Base-by-base conservation (phyloP, 2,888 invertebrate genomes). In the Synergus laeviventris region DNA sequence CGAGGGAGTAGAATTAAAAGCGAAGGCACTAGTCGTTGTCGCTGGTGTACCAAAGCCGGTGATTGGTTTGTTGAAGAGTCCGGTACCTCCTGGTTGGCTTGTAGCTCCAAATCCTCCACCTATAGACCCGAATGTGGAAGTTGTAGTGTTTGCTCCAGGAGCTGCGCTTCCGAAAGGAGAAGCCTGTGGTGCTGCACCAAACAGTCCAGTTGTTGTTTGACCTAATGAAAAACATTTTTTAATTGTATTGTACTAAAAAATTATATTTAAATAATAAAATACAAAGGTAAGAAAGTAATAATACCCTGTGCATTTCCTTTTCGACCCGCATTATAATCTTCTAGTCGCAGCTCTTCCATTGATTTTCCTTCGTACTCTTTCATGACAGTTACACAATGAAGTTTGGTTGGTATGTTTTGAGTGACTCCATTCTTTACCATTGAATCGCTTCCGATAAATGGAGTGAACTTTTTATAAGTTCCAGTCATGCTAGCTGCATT, bases 361-460 rank as follows among this genome's bases (percentile, higher is more conserved):
- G 97, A 97, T 91, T 99, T 99, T 73, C 90, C 91, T 88, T 99
- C 99, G 89, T 99, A 99, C 89, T 99, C 98, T 92, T 98, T 98
- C 99, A 99, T 99, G 78, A 97, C 97, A 0, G 98, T 98, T 79
- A 99, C 99, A 90, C 99, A 99, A 89, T 98, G 97, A 89, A 98
- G 98, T 85, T 97, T 95, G 0, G 98, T 99, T 85, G 94, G 97
- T 82, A 99, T 97, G 81, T 93, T 96, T 87, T 95, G 95, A 2
- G 96, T 94, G 2, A 94, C 93, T 0, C 98, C 97, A 82, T 95
- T 95, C 91, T 98, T 98, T 87, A 97, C 94, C 92, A 98, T 95
- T 0, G 97, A 96, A 88, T 99, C 99, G 0, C 95, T 96, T 1
- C 98, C 97, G 39, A 95, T 94, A 0, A 96, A 95, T 0, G 97